Percentiles rank a stretch among this genome's conserved stretches.
phyloP scores from a whole-genome alignment of 2,797 vertebrate species.

The Smutsia temminckii region DNA sequence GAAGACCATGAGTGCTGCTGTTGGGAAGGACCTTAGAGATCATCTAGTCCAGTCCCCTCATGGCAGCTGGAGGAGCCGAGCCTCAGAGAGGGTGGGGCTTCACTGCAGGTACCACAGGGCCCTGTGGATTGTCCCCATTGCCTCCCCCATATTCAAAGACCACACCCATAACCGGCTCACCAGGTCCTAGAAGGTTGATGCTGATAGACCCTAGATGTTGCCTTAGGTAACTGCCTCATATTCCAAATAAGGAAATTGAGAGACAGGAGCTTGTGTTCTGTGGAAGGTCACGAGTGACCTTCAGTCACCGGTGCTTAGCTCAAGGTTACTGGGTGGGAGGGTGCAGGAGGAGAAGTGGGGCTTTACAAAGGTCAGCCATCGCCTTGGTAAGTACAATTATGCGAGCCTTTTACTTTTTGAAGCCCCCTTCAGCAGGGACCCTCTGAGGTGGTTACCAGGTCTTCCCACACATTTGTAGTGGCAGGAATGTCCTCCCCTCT shows the following conservation, averaged over 20 bases:
- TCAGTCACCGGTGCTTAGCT: background rate
- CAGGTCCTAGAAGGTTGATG: background rate
- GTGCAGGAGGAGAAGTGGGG: background rate
- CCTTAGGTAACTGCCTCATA: background rate
- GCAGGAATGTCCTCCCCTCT: background rate
- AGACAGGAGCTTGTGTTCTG: background rate
- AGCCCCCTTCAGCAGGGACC: background rate
- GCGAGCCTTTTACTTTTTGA: background rate
- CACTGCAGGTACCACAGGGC: background rate
- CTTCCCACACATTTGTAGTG: background rate
- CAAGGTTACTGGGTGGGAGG: background rate
- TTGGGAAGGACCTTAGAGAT: too few relatives aligned
- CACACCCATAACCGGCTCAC: background rate
- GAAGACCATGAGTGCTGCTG: background rate
- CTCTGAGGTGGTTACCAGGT: background rate
- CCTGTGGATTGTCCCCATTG: background rate
- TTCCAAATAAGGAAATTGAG: background rate
- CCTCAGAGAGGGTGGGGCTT: background rate
- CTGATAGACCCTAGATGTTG: background rate
- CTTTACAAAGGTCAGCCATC: background rate
- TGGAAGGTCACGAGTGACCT: background rate
- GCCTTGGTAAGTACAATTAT: background rate
- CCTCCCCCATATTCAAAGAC: background rate
- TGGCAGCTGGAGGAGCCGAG: background rate
- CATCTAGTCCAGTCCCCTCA: background rate